Evolutionary conservation across 2,888 invertebrate genomes (phyloP).

Genomic region (Microdon myrmicae): DNA sequence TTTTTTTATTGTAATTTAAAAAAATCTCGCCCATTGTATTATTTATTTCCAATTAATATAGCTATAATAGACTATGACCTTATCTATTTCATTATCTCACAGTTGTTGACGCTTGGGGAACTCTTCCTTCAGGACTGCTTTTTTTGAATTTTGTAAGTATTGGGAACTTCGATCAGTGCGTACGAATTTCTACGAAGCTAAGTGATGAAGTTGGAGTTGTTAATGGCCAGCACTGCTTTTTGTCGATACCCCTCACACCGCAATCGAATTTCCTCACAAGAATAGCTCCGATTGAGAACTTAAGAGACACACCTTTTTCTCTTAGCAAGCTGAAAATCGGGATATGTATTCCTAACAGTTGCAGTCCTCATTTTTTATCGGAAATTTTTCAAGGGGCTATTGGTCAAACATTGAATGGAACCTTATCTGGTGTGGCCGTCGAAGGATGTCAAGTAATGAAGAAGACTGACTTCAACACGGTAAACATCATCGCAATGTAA

Average conservation of each 20-base stretch:
- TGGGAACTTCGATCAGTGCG: constrained; percentile 61
- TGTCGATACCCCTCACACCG: constrained; percentile 10
- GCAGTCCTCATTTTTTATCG: constrained; percentile 18
- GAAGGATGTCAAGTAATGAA: constrained; percentile 10
- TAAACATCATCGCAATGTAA: constrained; percentile 25
- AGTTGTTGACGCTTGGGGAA: constrained; percentile 62
- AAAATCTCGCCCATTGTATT: no score
- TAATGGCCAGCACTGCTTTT: constrained; percentile 58
- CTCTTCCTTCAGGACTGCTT: constrained; percentile 58
- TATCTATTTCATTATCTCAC: no score
- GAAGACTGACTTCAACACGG: neutral
- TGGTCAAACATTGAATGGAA: constrained; percentile 16
- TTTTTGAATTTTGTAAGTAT: constrained; percentile 55
- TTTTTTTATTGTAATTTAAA: no score
- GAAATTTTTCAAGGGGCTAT: constrained; percentile 19
- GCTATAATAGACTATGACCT: no score
- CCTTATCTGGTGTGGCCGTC: constrained; percentile 10
- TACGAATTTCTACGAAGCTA: constrained; percentile 30
- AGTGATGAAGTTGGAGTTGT: constrained; percentile 43
- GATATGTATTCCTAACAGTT: constrained; percentile 49
- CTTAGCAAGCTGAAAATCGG: constrained; percentile 13
- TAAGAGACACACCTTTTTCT: neutral
- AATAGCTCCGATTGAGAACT: neutral
- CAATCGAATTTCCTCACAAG: neutral
- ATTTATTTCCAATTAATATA: no score